Base-by-base conservation (phyloP, 1,140 invertebrate species). In the Neodiprion virginianus region DNA sequence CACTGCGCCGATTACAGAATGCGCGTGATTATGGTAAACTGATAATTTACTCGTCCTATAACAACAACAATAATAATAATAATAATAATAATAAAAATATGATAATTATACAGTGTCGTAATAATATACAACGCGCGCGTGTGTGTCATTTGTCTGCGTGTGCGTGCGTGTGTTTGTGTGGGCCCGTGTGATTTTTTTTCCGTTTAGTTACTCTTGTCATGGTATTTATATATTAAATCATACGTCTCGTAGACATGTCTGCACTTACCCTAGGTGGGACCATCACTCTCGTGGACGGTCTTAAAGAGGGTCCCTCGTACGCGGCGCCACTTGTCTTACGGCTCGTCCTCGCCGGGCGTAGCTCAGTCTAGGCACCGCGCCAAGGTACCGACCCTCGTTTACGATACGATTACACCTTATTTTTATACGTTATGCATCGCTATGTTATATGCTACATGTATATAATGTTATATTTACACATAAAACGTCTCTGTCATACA, bases 311-410 rank as follows among this genome's bases (percentile, higher is more conserved):
- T 82, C 72, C 75, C 76, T 73, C 75, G 76, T 77, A 79, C 78
- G 79, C 81, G 80, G 75, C 77, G 75, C 83, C 85, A 83, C 83
- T 76, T 81, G 81, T 84, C 81, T 83, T 82, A 76, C 76, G 82
- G 83, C 82, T 81, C 72, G 48, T 74, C 74, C 75, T 74, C 28
- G 7, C 70, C 80, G 77, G 74, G 72, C 76, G 80, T 17, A 86
- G 83, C 82, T 88, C 86, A 86, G 86, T 86, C 85, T 85, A 85
- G 82, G 84, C 84, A 79, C 75, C 79, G 78, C 75, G 67, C 74
- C 50, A 61, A 73, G 72, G 71, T 77, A 71, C 73, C 49, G 65
- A 68, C 53, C 76, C 69, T 76, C 77, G 74, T 69, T 72, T 17
- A 14, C 53, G n/a, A 61, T 40, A 40, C 28, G 28, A 40, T 40